Base-by-base conservation (phyloP, 2,113 vertebrate species). In the Xenus cinereus region DNA sequence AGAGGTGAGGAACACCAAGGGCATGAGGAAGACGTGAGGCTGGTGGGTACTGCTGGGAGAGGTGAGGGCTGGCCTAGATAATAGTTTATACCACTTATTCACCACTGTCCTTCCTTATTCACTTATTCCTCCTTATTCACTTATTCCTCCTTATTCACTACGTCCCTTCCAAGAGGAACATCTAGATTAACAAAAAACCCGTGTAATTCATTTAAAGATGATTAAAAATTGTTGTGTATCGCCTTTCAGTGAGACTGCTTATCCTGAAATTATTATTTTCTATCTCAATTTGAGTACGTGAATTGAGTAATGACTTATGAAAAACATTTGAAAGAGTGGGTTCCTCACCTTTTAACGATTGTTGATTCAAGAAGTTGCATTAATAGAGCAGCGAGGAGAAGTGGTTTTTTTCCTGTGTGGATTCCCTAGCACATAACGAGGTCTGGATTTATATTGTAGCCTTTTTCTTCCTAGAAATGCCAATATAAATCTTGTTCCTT, bases 111-210 rank as follows among this genome's bases (percentile, higher is more conserved):
- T 28, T 54, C 53, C 28, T 30, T 57, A 26, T 37, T 26, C n/a
- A 24, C 33, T 59, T 35, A 60, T 48, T 48, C 48, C 11, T 23
- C 22, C 26, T 39, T 39, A 19, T 27, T 63, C 17, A 41, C 72
- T 51, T 35, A 60, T 48, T 48, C 48, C 11, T 23, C 22, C 26
- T 39, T 39, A 19, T 27, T 63, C 17, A 41, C 72, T 51, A 23
- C 0, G 0, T 35, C 33, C 33, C 32, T 43, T n/a, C 32, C 0
- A 1, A 19, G 45, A 80, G 24, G 27, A 26, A 14, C 1, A 1
- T 4, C 16, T 51, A 0, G 7, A 7, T 27, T 10, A 5, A 22
- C 7, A 10, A 19, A 12, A 10, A 17, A 6, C 2, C n/a, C 37
- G 21, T 1, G 0, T 2, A 30, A 28, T 14, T 50, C 5, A 6